A percentile compares a stretch with the other conserved stretches of the same genome.
Evolutionary conservation across 2,113 vertebrate species (phyloP).

Genomic region (Castor canadensis): DNA sequence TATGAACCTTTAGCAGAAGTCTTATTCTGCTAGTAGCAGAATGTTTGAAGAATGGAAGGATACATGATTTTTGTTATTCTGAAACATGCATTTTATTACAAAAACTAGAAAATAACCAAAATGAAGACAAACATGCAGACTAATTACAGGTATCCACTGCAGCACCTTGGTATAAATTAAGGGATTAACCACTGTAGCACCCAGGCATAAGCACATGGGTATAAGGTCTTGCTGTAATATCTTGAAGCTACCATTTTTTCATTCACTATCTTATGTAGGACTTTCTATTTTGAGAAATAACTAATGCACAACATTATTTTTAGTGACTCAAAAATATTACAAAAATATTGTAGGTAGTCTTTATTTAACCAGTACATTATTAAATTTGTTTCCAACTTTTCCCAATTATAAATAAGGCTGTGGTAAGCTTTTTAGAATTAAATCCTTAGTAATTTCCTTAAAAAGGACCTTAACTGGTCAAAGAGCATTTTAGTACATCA

Average conservation of each 20-base stretch:
- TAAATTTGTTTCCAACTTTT: neutral
- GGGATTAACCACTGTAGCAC: neutral
- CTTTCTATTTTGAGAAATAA: slow-evolving; percentile 3
- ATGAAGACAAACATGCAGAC: neutral
- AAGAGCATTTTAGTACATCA: neutral
- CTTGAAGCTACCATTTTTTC: neutral
- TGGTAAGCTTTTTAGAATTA: slow-evolving; percentile 12
- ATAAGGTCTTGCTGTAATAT: neutral
- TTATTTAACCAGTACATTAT: neutral
- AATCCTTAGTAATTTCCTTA: neutral
- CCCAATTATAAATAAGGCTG: neutral
- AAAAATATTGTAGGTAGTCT: neutral
- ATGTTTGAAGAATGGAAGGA: neutral
- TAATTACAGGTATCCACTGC: neutral
- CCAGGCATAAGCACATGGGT: neutral
- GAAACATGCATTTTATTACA: neutral
- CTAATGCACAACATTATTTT: neutral
- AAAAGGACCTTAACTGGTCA: neutral
- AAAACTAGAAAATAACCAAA: neutral
- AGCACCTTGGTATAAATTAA: too few species aligned
- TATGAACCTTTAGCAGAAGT: neutral
- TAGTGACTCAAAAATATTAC: neutral
- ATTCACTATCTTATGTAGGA: neutral
- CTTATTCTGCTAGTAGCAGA: neutral
- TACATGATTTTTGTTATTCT: slow-evolving; percentile 10